Conservation (phyloP, 2,888 invertebrate species). For the Amiota mariae region DNA sequence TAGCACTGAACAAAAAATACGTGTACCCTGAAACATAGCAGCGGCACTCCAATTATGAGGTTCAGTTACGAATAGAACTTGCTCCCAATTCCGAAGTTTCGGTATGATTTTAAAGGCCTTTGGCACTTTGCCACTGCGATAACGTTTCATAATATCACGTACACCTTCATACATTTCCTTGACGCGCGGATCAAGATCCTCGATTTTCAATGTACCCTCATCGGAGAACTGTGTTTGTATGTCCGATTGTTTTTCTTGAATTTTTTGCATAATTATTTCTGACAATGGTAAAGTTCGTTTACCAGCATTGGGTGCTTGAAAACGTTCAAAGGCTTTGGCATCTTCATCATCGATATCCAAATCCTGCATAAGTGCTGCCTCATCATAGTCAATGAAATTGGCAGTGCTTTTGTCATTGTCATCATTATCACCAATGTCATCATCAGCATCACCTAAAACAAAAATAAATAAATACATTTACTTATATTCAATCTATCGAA, state of each 20-base stretch:
- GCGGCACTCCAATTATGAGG: constrained; percentile 98
- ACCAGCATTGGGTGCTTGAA: constrained; percentile 76
- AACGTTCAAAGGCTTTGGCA: constrained; percentile 88
- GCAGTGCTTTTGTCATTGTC: constrained; percentile 41
- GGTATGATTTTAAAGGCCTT: constrained; percentile 99
- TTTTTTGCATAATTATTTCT: constrained; percentile 93
- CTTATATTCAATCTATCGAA: background rate
- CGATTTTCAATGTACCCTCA: constrained; percentile 80
- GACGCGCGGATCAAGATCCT: constrained; percentile 88
- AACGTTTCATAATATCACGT: constrained; percentile 87
- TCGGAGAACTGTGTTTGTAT: constrained; percentile 90
- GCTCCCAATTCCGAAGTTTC: constrained; percentile 94
- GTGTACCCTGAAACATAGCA: constrained; percentile 88
- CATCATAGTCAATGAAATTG: constrained; percentile 52
- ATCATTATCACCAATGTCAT: constrained; percentile 42
- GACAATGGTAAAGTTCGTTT: constrained; percentile 83
- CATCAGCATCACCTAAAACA: constrained; percentile 45
- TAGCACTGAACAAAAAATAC: constrained; percentile 97
- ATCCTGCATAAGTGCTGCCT: constrained; percentile 80
- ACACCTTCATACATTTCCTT: constrained; percentile 93
- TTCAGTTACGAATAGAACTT: constrained; percentile 88
- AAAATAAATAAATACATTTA: background rate
- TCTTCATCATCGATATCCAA: constrained; percentile 90
- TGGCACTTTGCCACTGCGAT: constrained; percentile 96
- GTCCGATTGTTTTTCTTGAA: constrained; percentile 94